These are phyloP conservation scores for Spilogale gracilis DNA, from an alignment of 2,113 vertebrate species.

Conservation along the genomic window DNA sequence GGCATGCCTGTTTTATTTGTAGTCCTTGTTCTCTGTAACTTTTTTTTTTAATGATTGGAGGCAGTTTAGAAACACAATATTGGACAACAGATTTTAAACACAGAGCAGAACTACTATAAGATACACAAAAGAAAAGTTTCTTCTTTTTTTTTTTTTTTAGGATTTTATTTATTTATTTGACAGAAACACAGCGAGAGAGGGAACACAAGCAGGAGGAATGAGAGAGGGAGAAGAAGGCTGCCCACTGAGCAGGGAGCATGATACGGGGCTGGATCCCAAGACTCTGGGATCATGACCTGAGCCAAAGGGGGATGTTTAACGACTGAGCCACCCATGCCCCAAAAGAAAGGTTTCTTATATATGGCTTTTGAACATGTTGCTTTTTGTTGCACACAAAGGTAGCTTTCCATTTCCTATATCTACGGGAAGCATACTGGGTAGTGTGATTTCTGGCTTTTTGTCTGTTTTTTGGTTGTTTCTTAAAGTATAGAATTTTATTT, in stretches of 20 bases:
- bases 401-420: slow-evolving; percentile 21
- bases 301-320: too few species aligned
- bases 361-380: neutral
- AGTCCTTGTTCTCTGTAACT: neutral
- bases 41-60: neutral
- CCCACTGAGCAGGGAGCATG: too few species aligned
- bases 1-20: slow-evolving; percentile 19
- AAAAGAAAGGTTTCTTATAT: neutral
- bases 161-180: too few species aligned
- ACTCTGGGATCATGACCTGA: too few species aligned
- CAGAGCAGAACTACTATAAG: neutral
- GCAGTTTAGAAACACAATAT: slow-evolving; percentile 42
- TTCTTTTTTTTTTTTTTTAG: too few species aligned
- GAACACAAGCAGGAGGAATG: too few species aligned
- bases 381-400: slow-evolving; percentile 4
- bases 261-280: too few species aligned
- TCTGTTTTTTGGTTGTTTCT: neutral
- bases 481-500: slow-evolving; percentile 13
- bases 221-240: too few species aligned
- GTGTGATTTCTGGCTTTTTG: neutral
- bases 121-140: slow-evolving; percentile 10
- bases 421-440: neutral
- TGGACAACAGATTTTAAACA: neutral
- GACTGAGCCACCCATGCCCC: too few species aligned
- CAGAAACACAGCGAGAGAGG: too few species aligned